These are phyloP conservation scores for Oryzias melastigma DNA, from an alignment of 2,113 vertebrate genomes.

Conservation along the genomic window DNA sequence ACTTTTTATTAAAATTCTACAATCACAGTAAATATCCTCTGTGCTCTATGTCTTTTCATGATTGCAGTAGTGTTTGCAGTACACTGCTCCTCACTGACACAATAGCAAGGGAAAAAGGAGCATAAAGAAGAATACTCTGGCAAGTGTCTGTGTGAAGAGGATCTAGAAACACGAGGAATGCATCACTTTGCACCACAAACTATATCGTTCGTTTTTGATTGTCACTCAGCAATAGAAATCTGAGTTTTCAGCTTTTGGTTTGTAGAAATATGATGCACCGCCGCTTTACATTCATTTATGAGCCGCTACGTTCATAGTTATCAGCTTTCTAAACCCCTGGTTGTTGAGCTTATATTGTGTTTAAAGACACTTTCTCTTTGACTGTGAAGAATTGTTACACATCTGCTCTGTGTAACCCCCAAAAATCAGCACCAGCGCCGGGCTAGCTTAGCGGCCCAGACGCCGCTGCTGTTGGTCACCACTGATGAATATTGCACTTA, in stretches of 20 bases:
- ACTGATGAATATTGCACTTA: conserved; percentile 45
- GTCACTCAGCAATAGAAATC: conserved; percentile 61
- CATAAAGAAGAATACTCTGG: conserved; percentile 24
- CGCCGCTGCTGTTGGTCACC: conserved; percentile 7
- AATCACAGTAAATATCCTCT: conserved; percentile 37
- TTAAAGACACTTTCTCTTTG: conserved; percentile 7
- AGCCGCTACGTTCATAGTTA: not conserved
- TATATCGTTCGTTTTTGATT: conserved; percentile 53
- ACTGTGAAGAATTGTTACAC: conserved; percentile 1
- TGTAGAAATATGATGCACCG: conserved; percentile 12
- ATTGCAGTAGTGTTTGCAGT: conserved; percentile 34
- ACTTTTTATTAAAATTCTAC: conserved; percentile 12
- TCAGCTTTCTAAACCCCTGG: not conserved
- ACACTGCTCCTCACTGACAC: conserved; percentile 36
- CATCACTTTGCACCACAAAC: conserved; percentile 13
- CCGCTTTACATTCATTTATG: conserved; percentile 47
- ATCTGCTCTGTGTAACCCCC: not conserved
- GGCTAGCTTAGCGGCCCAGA: conserved; percentile 14
- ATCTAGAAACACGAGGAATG: conserved; percentile 49
- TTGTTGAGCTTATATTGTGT: conserved; percentile 12
- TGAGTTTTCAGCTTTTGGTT: conserved; percentile 49
- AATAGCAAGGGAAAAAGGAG: conserved; percentile 34
- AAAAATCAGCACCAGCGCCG: conserved; percentile 1
- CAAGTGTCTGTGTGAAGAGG: conserved; percentile 21
- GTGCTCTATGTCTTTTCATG: conserved; percentile 18